Base-by-base conservation (phyloP, 1,140 invertebrate species). In the Dinothrombium tinctorium region DNA sequence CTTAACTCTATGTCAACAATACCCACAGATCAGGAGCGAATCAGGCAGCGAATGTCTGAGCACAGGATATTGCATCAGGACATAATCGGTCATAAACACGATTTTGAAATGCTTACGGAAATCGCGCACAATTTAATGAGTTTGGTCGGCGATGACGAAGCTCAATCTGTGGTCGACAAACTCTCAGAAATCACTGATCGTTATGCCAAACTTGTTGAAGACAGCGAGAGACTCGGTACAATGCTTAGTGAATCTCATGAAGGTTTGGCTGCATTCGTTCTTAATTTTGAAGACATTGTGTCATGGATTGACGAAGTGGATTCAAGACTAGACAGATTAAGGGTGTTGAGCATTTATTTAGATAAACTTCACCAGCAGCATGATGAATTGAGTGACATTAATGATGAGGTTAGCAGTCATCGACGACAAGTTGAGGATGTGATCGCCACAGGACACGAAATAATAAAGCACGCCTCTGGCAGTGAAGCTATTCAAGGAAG, bases 261-360 rank as follows among this genome's bases (percentile, higher is more conserved):
- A 55, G 80, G 77, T n/a, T 57, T 89, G 4, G 64, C 81, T 12
- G 76, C 82, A 53, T 56, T 89, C n/a, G 80, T 87, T 1, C 65
- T 87, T 0, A 83, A 77, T 0, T 89, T 87, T 54, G 81, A 92
- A 61, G 81, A 87, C 53, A 58, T 94, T 2, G 72, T 82, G 24
- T 75, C 71, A 0, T 94, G 86, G 84, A 84, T 92, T 75, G 81
- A 87, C 51, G 65, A 62, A 44, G 83, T 82, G 71, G 80, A 89
- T 53, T 67, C 71, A n/a, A 63, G 77, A 43, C 59, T 94, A 0
- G 67, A 68, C 1, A 72, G 74, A 47, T 80, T 82, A 53, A 69
- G 75, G 49, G 65, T 84, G 0, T 59, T 90, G 19, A 76, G 82
- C 0, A 76, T 89, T 0, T 79, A 87, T 51, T 78, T 80, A 8